Percentiles rank a stretch among this genome's conserved stretches.
Evolutionary conservation across 1,140 invertebrate species (phyloP).

Genomic region (Acromyrmex heyeri): DNA sequence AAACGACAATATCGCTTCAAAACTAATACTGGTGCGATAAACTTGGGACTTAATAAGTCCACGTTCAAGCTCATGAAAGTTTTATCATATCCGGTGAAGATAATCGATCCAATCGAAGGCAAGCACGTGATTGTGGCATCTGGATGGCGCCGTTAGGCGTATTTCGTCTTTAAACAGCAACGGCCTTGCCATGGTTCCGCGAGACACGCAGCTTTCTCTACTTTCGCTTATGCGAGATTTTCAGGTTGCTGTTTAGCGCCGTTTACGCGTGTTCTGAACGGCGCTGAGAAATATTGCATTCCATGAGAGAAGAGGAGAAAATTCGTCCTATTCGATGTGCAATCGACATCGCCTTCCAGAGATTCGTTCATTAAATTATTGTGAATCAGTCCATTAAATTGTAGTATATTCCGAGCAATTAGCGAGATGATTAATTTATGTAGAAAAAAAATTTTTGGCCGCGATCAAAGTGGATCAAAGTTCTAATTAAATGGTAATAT

Average conservation of each 20-base stretch:
- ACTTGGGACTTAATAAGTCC: not conserved
- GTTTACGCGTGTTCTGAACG: conserved; percentile 25
- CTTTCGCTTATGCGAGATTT: conserved; percentile 82
- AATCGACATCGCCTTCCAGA: not conserved
- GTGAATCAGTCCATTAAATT: not conserved
- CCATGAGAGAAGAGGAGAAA: conserved; percentile 5
- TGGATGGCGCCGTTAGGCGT: conserved; percentile 40
- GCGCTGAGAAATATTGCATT: conserved; percentile 37
- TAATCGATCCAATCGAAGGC: conserved; percentile 22
- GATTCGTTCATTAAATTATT: not conserved
- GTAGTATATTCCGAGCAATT: conserved; percentile 11
- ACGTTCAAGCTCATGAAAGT: conserved; percentile 8
- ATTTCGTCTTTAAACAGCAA: conserved; percentile 66
- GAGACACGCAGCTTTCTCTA: conserved; percentile 79
- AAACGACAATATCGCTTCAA: not conserved
- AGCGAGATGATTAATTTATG: conserved; percentile 9
- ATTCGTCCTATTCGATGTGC: conserved; percentile 5
- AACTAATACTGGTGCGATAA: conserved; percentile 5
- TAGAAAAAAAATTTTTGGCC: not conserved
- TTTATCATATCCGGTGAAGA: conserved; percentile 12
- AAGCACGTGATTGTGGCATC: conserved; percentile 65
- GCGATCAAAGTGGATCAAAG: not conserved
- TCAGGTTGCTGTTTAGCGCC: conserved; percentile 63
- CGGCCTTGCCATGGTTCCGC: conserved; percentile 67
- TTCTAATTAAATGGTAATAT: not conserved